Evolutionary conservation across 1,140 invertebrate genomes (phyloP).

Genomic region (Gonioctena quinquepunctata): DNA sequence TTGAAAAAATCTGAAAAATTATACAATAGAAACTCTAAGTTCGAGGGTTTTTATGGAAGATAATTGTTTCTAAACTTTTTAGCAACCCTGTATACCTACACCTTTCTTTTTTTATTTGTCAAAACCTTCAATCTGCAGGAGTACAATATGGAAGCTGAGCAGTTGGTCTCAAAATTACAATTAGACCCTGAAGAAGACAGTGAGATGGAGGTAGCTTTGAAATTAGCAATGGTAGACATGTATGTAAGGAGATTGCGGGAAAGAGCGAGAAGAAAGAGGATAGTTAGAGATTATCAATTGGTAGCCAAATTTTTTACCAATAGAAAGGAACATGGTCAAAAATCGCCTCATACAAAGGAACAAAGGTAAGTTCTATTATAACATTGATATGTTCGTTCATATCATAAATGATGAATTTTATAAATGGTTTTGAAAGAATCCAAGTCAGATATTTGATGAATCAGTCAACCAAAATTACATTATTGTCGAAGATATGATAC

Average conservation of each 20-base stretch:
- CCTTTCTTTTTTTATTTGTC: not conserved
- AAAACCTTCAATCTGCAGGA: constrained; percentile 67
- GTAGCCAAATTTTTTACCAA: constrained; percentile 76
- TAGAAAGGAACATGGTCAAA: constrained; percentile 63
- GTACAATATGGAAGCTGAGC: constrained; percentile 90
- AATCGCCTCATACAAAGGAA: constrained; percentile 71
- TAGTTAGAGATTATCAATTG: constrained; percentile 84
- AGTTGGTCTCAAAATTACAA: constrained; percentile 80
- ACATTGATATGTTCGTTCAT: no score
- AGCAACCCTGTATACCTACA: no score
- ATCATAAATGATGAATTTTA: no score
- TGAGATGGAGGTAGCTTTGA: constrained; percentile 82
- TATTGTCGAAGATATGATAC: no score
- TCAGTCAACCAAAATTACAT: no score
- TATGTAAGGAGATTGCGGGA: constrained; percentile 85
- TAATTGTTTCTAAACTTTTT: no score
- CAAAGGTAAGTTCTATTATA: constrained; percentile 70
- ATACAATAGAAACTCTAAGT: no score
- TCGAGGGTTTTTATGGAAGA: no score
- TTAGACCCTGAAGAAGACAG: constrained; percentile 81
- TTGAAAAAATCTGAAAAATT: no score
- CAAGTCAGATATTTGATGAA: no score
- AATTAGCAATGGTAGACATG: constrained; percentile 84
- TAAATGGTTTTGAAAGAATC: no score
- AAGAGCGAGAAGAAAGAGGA: constrained; percentile 82